Conservation (phyloP, 2,113 vertebrate species). For the Nesogale talazaci region DNA sequence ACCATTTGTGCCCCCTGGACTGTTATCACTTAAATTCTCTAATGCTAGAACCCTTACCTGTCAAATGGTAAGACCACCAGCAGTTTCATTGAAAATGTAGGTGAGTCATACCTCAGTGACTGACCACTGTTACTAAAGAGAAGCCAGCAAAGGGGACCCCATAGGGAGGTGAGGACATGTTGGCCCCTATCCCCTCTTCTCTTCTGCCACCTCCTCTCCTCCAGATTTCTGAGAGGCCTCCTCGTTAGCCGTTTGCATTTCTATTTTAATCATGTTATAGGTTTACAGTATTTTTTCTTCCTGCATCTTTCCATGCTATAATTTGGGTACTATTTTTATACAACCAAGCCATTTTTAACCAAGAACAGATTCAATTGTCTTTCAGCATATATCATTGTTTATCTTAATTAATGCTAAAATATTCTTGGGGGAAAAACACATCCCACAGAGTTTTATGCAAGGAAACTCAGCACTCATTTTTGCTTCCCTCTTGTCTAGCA, state of each 20-base stretch:
- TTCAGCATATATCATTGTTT: conserved; percentile 86
- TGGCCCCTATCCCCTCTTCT: neutral
- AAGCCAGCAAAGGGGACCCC: neutral
- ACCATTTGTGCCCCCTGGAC: neutral
- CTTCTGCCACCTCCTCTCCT: neutral
- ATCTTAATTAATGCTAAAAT: conserved; percentile 88
- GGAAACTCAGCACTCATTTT: conserved; percentile 79
- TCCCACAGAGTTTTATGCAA: conserved; percentile 84
- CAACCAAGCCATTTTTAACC: conserved; percentile 67
- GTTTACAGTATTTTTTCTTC: conserved; percentile 74
- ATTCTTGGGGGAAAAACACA: conserved; percentile 84
- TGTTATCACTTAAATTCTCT: neutral
- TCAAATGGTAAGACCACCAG: neutral
- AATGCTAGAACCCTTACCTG: neutral
- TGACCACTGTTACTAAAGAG: conserved; percentile 50
- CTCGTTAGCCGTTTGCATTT: conserved; percentile 59
- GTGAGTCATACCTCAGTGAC: conserved; percentile 48
- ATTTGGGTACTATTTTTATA: conserved; percentile 80
- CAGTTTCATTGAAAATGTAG: conserved; percentile 13
- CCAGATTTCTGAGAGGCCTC: conserved; percentile 31
- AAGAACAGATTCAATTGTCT: conserved; percentile 82
- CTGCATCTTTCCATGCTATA: conserved; percentile 72
- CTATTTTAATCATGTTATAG: conserved; percentile 78
- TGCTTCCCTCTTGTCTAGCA: conserved; percentile 80
- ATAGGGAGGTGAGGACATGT: conserved; percentile 59